Evolutionary conservation across 2,888 invertebrate species (phyloP).

Genomic region (Pinctada fucata): DNA sequence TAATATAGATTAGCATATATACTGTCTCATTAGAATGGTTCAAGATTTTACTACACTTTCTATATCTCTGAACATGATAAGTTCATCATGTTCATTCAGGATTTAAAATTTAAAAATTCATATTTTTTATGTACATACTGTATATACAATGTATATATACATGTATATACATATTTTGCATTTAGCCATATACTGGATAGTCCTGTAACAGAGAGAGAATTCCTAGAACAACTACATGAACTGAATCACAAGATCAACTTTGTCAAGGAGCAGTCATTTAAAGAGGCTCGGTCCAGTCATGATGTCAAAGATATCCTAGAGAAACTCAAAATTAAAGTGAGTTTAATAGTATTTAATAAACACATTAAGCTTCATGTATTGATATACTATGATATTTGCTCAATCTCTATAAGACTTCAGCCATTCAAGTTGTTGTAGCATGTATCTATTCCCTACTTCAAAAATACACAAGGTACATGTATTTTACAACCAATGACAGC

Average conservation of each 20-base stretch:
- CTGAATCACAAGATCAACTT: slow-evolving; percentile 97
- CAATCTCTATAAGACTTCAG: too few relatives aligned
- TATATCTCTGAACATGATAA: too few relatives aligned
- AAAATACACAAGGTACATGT: too few relatives aligned
- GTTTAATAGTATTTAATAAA: neutral
- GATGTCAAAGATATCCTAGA: slow-evolving; percentile 97
- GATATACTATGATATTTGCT: neutral
- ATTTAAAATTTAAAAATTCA: too few relatives aligned
- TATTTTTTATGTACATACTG: too few relatives aligned
- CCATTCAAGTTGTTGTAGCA: neutral
- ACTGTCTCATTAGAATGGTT: too few relatives aligned
- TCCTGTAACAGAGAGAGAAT: slow-evolving; percentile 95
- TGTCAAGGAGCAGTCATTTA: slow-evolving; percentile 95
- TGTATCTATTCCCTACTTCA: neutral
- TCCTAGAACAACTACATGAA: slow-evolving; percentile 91
- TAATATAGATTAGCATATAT: too few relatives aligned
- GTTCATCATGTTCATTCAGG: too few relatives aligned
- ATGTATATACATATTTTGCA: too few relatives aligned
- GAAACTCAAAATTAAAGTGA: slow-evolving; percentile 87
- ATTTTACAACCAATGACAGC: too few relatives aligned
- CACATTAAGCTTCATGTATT: neutral
- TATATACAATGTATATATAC: too few relatives aligned
- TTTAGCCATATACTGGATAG: slow-evolving; percentile 91
- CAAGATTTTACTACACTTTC: too few relatives aligned
- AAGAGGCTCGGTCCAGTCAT: slow-evolving; percentile 80